Conservation (phyloP, 2,113 vertebrate genomes). For the Craseonycteris thonglongyai region DNA sequence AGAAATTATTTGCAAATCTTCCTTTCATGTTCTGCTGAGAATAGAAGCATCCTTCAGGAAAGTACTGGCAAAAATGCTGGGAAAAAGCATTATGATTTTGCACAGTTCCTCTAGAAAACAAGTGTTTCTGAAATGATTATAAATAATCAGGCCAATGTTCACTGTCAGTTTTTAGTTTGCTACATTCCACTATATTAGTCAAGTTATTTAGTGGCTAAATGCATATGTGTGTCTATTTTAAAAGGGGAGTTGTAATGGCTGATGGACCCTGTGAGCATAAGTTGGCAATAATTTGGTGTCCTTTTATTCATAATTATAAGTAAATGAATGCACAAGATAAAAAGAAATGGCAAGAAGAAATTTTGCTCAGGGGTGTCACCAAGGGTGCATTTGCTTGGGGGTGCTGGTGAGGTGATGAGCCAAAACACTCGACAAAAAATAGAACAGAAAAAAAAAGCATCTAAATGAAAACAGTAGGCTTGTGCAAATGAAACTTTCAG, state of each 20-base stretch:
- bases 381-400: not conserved
- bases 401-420: not conserved
- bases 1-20: not conserved
- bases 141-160: constrained; percentile 22
- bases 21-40: constrained; percentile 1
- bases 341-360: not conserved
- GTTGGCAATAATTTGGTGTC: not conserved
- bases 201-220: not conserved
- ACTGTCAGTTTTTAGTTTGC: not conserved
- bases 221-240: not conserved
- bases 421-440: not conserved
- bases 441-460: not conserved
- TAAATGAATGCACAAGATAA: not conserved
- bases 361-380: not conserved
- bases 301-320: too few relatives aligned
- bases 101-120: not conserved
- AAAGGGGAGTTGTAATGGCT: not conserved
- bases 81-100: not conserved
- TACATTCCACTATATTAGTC: not conserved
- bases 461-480: not conserved
- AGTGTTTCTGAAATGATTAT: not conserved
- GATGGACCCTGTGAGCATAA: not conserved
- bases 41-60: constrained; percentile 10
- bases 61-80: not conserved
- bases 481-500: not conserved